Conservation (phyloP, 2,888 invertebrate genomes). For the Epistrophe grossulariae region DNA sequence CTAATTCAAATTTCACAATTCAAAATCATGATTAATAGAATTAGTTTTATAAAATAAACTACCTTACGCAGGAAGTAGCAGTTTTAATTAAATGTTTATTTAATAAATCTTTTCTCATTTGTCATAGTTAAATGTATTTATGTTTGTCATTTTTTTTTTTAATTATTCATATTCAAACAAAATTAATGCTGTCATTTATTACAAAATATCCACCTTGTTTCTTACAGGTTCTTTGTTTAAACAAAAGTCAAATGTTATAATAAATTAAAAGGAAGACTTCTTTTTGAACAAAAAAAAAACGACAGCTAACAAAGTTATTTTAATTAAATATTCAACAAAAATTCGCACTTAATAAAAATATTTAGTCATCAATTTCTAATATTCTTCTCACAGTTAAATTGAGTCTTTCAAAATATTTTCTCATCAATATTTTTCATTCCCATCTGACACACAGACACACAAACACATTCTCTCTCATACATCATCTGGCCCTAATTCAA, state of each 20-base stretch:
- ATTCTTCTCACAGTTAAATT: neutral
- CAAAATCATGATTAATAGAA: neutral
- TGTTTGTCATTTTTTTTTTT: neutral
- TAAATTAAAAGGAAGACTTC: neutral
- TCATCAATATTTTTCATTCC: neutral
- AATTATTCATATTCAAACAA: conserved; percentile 6
- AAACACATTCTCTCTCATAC: no score
- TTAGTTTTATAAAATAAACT: neutral
- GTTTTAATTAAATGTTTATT: conserved; percentile 9
- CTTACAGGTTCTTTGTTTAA: neutral
- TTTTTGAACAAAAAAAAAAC: neutral
- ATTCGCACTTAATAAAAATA: conserved; percentile 33
- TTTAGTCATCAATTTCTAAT: conserved; percentile 11
- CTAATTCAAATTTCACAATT: neutral
- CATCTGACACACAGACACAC: neutral
- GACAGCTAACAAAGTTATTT: neutral
- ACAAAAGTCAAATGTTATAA: neutral
- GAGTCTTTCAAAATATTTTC: conserved; percentile 7
- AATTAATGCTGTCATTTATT: conserved; percentile 17
- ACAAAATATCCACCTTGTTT: neutral
- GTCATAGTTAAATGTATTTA: neutral
- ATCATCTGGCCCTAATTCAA: conserved; percentile 22
- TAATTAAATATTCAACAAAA: conserved; percentile 9
- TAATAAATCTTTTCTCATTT: conserved; percentile 10
- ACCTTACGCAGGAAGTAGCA: neutral